Evolutionary conservation across 2,113 vertebrate species (phyloP), one percentile per base, ranked within the genome.

Genomic region (Aramus guarauna): DNA sequence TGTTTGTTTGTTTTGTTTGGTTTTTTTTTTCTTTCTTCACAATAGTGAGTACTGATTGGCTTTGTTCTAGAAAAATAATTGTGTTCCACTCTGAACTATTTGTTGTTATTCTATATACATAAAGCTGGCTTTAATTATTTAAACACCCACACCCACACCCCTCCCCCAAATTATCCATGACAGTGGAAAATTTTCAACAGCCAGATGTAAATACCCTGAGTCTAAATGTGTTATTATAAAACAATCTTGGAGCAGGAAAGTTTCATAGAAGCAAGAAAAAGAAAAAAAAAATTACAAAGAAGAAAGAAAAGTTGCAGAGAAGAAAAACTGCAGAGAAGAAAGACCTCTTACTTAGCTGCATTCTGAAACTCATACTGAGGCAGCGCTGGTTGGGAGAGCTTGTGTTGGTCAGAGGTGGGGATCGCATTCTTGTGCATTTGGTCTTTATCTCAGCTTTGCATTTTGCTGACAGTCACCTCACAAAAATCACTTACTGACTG

Each of bases 391-490:
- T 48, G 26, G 34, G 12, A 41, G 30, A 63, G 13, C 36, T 67
- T 67, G 8, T 43, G 11, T 41, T 5, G 3, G 15, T 48, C 55
- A 21, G 20, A 58, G 15, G 7, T 30, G 15, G 9, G 4, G 0
- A 53, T 11, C 10, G 29, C 1, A 0, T 27, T 58, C 39, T 48
- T 37, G 26, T 0, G 0, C 9, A 8, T 19, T 75, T 94, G 19
- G 4, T 58, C 32, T 56, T 66, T 71, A 37, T 55, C 22, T 81
- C n/a, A 58, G 27, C 20, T 77, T 62, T 63, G 24, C 11, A 23
- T 72, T 88, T 75, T 76, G 34, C 26, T 83, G 36, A 26, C 29
- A 58, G 15, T 30, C 1, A 2, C 14, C 19, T 45, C 12, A 45
- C 34, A 88, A 39, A 45, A 90, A 37, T 47, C 0, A 24, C 39